Conservation (phyloP, 53 echinoderm and acorn worm species). For the Actinopyga echinites region DNA sequence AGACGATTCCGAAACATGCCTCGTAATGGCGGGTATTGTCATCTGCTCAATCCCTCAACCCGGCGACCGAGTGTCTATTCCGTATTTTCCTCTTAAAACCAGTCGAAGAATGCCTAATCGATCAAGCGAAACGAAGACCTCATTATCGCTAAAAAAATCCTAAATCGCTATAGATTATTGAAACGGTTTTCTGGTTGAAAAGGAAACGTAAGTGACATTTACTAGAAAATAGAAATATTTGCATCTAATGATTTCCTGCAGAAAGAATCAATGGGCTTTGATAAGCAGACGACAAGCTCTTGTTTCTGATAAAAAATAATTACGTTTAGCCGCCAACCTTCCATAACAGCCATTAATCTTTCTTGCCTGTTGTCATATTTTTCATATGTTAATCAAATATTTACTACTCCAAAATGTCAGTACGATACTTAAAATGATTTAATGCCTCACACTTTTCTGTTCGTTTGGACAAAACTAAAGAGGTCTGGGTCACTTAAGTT, state of each 20-base stretch:
- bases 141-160: no score
- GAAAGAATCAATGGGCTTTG: background rate
- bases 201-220: no score
- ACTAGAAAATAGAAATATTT: no score
- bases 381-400: conserved; percentile 5
- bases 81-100: no score
- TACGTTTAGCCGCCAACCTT: conserved; percentile 20
- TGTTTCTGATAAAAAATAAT: conserved; percentile 7
- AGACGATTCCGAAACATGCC: no score
- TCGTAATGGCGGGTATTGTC: no score
- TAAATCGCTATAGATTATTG: no score
- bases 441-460: background rate
- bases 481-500: no score
- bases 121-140: no score
- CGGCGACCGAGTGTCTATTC: conserved; percentile 27
- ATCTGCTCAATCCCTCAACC: background rate
- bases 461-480: background rate
- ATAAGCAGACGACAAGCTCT: conserved; percentile 15
- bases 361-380: background rate
- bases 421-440: conserved; percentile 23
- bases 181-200: no score
- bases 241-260: no score
- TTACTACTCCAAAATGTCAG: background rate
- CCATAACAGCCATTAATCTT: background rate
- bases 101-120: no score